These are phyloP conservation scores for Malacoraja senta DNA, from an alignment of 2,797 vertebrate species.

Conservation along the genomic window DNA sequence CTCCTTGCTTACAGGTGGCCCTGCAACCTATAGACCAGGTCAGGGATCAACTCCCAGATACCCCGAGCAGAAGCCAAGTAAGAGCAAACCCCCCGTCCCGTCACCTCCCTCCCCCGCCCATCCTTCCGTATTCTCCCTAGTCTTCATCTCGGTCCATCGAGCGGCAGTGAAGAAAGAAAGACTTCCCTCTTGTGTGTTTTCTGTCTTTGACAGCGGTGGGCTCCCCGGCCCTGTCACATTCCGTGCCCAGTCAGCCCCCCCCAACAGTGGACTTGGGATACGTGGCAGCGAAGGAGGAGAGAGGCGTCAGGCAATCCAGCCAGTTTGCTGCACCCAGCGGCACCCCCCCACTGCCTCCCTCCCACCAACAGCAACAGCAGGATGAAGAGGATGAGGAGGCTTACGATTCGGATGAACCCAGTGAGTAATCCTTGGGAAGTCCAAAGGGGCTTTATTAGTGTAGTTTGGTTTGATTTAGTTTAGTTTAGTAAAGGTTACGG, in stretches of 20 bases:
- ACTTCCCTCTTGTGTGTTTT: background rate
- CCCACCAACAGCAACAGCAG: slow-evolving; percentile 50
- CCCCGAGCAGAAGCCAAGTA: slow-evolving; percentile 37
- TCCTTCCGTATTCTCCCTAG: background rate
- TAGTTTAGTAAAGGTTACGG: too few relatives aligned
- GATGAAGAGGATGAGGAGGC: slow-evolving; percentile 80
- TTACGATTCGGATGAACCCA: slow-evolving; percentile 85
- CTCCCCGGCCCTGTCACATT: background rate
- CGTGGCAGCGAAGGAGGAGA: slow-evolving; percentile 61
- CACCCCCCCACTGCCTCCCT: slow-evolving; percentile 43
- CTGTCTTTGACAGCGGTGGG: background rate
- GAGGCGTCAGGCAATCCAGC: slow-evolving; percentile 49
- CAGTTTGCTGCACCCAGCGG: slow-evolving; percentile 47
- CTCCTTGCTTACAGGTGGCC: background rate
- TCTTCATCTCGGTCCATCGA: background rate
- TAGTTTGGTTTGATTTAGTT: too few relatives aligned
- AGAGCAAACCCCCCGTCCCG: background rate
- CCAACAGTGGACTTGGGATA: background rate
- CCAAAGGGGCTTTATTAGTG: background rate
- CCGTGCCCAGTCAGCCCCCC: background rate
- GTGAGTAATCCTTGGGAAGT: slow-evolving; percentile 55
- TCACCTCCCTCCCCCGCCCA: background rate
- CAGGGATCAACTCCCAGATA: slow-evolving; percentile 36
- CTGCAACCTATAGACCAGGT: slow-evolving; percentile 11
- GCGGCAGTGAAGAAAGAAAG: background rate